Evolutionary conservation across 2,113 vertebrate species (phyloP), one percentile per base, ranked within the genome.

Genomic region (Clinocottus analis): DNA sequence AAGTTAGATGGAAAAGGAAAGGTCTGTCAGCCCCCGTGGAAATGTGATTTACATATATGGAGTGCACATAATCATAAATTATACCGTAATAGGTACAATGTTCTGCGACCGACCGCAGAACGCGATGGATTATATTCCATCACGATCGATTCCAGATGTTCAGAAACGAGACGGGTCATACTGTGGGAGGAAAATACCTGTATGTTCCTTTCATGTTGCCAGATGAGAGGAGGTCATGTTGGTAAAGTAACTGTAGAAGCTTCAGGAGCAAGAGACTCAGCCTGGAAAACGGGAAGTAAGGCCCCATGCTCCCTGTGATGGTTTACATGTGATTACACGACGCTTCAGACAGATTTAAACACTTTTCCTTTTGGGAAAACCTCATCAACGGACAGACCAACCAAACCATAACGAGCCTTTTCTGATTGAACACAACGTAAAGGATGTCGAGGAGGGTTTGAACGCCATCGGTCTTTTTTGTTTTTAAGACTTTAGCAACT

Each of bases 381-480:
- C 16, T 56, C 51, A 66, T 70, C 35, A 56, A 39, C 27, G 64
- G 56, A 73, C 74, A 58, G 69, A 68, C 29, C 39, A 16, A 59
- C 55, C 29, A 19, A 75, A 72, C 70, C 14, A 33, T 23, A 8
- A n/a, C 17, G 33, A 73, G 25, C 9, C n/a, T 80, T 47, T 43
- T 47, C 31, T 27, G 65, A 41, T 19, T 23, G 29, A 31, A 31
- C 29, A 4, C 0, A 68, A 49, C 33, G 14, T 31, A 61, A 76
- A 4, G 17, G 41, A 69, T 41, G 29, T 64, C 49, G 65, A 76
- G 39, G 60, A 71, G 58, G 58, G 69, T 69, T 49, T 35, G 17
- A 66, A 62, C 35, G 77, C 47, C 49, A 5, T 33, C 3, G 25
- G 23, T 23, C 23, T 55, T 25, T 69, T 82, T 51, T 65, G 11